Base-by-base conservation (phyloP, 2,888 invertebrate genomes). In the Strigamia crassipes region DNA sequence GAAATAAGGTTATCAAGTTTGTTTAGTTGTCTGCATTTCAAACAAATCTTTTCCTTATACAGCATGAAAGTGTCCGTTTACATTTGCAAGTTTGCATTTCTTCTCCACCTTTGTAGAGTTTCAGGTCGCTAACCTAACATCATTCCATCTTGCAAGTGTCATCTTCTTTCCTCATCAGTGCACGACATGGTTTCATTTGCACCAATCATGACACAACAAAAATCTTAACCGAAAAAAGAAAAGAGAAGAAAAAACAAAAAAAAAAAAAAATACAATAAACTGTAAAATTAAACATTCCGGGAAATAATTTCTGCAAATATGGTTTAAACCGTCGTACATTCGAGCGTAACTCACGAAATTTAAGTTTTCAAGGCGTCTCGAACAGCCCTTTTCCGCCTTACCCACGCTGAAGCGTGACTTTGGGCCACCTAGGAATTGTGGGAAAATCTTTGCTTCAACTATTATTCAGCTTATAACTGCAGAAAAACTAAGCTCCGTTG, bases 351-450 rank as follows among this genome's bases (percentile, higher is more conserved):
- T 15, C 23, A 73, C 31, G 73, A 31, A 73, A 73, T 31, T 31
- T 31, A 31, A 31, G 31, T 13, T 73, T 73, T 73, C 31, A 73
- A 73, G 73, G 73, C 73, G 73, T 73, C 31, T 31, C 23, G 31
- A 13, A 8, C 27, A 73, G 27, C 73, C 73, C 31, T 31, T 73
- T 73, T 12, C 73, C 73, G 27, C 73, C 31, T 73, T 73, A 31
- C 73, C 73, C 73, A 73, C 73, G 73, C 73, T 31, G 73, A 73
- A 73, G 73, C 73, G 73, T 73, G 73, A 73, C 73, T 73, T 73
- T 27, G 73, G 73, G 73, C 73, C 73, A 31, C 31, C 1, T 6
- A 31, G 31, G 73, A 31, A 73, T 73, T 73, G 73, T 73, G 73
- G 73, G 73, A 73, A 73, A 31, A 15, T 31, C 10, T 27, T 73